Conservation (phyloP, 2,797 vertebrate genomes). For the Decapterus maruadsi region DNA sequence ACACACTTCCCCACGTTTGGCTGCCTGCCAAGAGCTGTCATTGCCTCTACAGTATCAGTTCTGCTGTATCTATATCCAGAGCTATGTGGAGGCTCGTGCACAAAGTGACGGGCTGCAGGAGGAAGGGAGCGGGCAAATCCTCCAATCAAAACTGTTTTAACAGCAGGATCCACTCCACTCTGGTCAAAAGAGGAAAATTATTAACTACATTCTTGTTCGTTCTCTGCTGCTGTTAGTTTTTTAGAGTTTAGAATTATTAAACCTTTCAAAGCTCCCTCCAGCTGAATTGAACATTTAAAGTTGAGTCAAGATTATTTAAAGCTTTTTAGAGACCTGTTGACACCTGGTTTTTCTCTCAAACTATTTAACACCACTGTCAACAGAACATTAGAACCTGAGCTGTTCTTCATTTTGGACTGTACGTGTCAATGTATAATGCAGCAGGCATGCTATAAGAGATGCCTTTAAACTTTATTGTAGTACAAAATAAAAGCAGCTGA, state of each 20-base stretch:
- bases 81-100: constrained; percentile 30
- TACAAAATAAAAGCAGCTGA: constrained; percentile 68
- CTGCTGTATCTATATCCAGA: constrained; percentile 76
- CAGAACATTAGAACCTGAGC: not conserved
- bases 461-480: constrained; percentile 55
- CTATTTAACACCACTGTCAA: not conserved
- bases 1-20: constrained; percentile 60
- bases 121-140: not conserved
- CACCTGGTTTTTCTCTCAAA: not conserved
- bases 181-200: not conserved
- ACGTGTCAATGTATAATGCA: constrained; percentile 11
- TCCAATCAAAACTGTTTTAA: constrained; percentile 6
- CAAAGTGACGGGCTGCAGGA: constrained; percentile 31
- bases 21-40: constrained; percentile 78
- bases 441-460: constrained; percentile 43
- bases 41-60: constrained; percentile 75
- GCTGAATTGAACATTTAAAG: not conserved
- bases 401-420: constrained; percentile 35
- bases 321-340: not conserved
- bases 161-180: constrained; percentile 8
- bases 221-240: not conserved
- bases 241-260: not conserved
- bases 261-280: not conserved
- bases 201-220: not conserved
- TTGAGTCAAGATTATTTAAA: not conserved